Evolutionary conservation across 2,797 vertebrate species (phyloP).

Genomic region (Catharus ustulatus): DNA sequence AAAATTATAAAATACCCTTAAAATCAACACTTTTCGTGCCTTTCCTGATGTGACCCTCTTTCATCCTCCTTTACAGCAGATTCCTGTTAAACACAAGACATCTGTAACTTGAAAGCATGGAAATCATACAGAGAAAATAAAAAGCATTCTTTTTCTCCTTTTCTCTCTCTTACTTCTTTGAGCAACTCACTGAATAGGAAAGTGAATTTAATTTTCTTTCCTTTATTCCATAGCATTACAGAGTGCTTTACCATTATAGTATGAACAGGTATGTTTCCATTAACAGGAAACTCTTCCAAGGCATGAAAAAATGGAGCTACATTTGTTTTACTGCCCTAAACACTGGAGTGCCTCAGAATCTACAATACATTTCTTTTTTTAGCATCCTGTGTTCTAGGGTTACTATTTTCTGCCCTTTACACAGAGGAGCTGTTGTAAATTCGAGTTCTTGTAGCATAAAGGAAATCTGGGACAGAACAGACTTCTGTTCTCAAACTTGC

Average conservation of each 20-base stretch:
- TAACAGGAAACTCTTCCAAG: neutral
- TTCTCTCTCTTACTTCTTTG: neutral
- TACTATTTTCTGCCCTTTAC: neutral
- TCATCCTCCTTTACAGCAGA: neutral
- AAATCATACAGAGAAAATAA: neutral
- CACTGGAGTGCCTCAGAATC: neutral
- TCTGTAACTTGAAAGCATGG: neutral
- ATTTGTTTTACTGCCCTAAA: neutral
- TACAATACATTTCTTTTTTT: neutral
- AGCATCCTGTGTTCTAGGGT: neutral
- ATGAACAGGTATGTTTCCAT: neutral
- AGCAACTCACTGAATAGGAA: neutral
- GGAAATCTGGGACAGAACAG: neutral
- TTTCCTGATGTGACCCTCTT: neutral
- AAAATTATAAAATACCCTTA: neutral
- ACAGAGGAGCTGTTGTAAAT: neutral
- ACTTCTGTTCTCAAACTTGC: neutral
- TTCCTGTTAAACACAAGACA: neutral
- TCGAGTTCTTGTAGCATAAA: neutral
- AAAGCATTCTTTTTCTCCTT: neutral
- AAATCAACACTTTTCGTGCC: neutral
- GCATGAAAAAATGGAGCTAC: neutral
- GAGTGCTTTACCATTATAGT: neutral
- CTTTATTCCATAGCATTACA: neutral
- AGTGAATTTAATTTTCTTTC: neutral